phyloP scores from a whole-genome alignment of 2,797 vertebrate genomes.

The Neosilurus hyrtlii region DNA sequence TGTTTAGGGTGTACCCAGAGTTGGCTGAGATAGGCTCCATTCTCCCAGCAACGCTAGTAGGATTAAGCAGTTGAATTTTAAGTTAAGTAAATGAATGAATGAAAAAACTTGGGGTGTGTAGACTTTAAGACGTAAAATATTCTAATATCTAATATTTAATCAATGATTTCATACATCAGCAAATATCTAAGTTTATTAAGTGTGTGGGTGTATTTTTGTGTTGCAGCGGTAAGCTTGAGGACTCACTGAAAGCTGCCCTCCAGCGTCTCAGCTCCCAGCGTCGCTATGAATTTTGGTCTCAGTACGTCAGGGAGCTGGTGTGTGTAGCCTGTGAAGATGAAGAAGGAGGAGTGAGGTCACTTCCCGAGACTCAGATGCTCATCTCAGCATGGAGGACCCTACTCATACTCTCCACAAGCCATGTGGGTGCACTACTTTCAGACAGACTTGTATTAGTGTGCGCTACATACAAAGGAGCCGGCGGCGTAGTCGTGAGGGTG shows the following conservation, averaged over 20 bases:
- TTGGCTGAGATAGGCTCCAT: too few relatives aligned
- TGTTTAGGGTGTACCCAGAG: too few relatives aligned
- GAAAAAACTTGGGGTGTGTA: too few relatives aligned
- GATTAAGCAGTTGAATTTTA: too few relatives aligned
- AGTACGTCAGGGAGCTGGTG: conserved; percentile 86
- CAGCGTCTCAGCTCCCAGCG: conserved; percentile 85
- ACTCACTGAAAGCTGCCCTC: conserved; percentile 86
- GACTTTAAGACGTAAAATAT: too few relatives aligned
- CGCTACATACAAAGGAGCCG: neutral
- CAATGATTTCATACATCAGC: too few relatives aligned
- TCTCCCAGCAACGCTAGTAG: too few relatives aligned
- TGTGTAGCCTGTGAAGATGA: conserved; percentile 81
- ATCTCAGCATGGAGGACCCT: conserved; percentile 94
- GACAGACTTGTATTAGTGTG: neutral
- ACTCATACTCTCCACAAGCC: conserved; percentile 88
- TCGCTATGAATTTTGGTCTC: conserved; percentile 94
- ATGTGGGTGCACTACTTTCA: conserved; percentile 68
- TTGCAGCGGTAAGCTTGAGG: conserved; percentile 87
- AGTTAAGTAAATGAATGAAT: too few relatives aligned
- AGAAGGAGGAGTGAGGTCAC: conserved; percentile 76
- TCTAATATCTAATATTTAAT: too few relatives aligned
- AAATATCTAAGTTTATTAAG: too few relatives aligned
- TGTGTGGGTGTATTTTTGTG: conserved; percentile 8
- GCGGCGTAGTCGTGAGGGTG: too few relatives aligned
- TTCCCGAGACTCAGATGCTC: conserved; percentile 88